These are phyloP conservation scores for Heterodera carotae DNA, from an alignment of 1,140 invertebrate genomes.

Conservation along the genomic window DNA sequence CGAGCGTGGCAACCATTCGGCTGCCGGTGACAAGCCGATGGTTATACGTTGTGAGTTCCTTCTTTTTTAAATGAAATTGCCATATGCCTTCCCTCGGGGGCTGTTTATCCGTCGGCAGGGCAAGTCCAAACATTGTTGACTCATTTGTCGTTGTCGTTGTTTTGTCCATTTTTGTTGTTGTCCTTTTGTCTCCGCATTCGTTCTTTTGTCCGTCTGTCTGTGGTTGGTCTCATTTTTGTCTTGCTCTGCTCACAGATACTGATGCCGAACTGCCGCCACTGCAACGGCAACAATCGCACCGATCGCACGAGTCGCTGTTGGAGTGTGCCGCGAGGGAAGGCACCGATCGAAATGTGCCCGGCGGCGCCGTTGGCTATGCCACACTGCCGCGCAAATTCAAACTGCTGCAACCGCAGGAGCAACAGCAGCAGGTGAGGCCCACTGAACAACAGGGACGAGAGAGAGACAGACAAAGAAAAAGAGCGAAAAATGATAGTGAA, in stretches of 20 bases:
- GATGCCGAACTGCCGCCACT: not conserved
- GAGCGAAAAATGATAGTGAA: too few relatives aligned
- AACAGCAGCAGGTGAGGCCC: constrained; percentile 7
- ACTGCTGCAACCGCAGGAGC: not conserved
- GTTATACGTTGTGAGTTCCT: constrained; percentile 16
- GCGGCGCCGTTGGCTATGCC: not conserved
- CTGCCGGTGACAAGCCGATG: constrained; percentile 12
- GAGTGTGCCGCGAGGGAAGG: not conserved
- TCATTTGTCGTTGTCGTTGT: not conserved
- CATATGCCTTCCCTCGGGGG: too few relatives aligned
- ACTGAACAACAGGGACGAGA: not conserved
- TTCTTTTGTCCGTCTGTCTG: not conserved
- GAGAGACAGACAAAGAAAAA: too few relatives aligned
- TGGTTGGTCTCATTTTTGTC: not conserved
- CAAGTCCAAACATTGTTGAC: too few relatives aligned
- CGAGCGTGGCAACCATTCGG: not conserved
- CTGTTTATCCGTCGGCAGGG: not conserved
- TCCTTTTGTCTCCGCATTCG: not conserved
- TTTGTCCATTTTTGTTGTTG: too few relatives aligned
- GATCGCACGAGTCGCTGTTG: constrained; percentile 26
- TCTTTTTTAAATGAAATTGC: not conserved
- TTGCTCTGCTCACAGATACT: not conserved
- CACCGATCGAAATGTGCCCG: not conserved
- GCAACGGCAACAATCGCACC: constrained; percentile 19
- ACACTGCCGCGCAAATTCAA: not conserved